These are phyloP conservation scores for Perccottus glenii DNA, from an alignment of 2,113 vertebrate genomes.

Conservation along the genomic window DNA sequence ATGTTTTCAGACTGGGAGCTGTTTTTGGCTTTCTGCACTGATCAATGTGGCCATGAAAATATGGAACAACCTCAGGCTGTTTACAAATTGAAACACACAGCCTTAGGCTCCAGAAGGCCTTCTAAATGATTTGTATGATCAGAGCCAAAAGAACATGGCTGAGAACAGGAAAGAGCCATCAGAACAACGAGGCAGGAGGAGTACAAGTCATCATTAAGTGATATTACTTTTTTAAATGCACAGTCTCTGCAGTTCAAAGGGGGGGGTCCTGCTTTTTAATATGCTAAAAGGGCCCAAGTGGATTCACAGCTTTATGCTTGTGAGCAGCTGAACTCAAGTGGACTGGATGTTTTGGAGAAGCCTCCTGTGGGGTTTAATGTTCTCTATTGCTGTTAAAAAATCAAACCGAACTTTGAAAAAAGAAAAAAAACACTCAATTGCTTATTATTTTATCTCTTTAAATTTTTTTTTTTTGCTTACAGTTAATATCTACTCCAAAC, in stretches of 20 bases:
- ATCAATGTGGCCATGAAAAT: conserved; percentile 64
- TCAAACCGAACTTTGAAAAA: no score
- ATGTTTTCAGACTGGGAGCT: conserved; percentile 39
- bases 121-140: conserved; percentile 63
- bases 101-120: conserved; percentile 47
- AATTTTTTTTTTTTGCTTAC: no score
- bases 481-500: no score
- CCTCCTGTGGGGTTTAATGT: conserved; percentile 3
- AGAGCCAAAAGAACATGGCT: conserved; percentile 56
- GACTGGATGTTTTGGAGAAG: conserved; percentile 11
- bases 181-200: conserved; percentile 35
- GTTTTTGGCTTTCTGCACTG: conserved; percentile 42
- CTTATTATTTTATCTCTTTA: no score
- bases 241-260: conserved; percentile 33
- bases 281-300: conserved; percentile 30
- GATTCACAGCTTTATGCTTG: conserved; percentile 7
- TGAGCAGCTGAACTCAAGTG: conserved; percentile 1
- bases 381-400: background rate
- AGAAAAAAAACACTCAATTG: no score
- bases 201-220: conserved; percentile 34
- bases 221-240: conserved; percentile 45
- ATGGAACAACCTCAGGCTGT: conserved; percentile 45
- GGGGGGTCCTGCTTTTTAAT: conserved; percentile 25
- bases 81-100: conserved; percentile 53
- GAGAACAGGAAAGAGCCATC: conserved; percentile 56